Evolutionary conservation across 2,888 invertebrate species (phyloP).

Genomic region (Lepeophtheirus nordmannii): DNA sequence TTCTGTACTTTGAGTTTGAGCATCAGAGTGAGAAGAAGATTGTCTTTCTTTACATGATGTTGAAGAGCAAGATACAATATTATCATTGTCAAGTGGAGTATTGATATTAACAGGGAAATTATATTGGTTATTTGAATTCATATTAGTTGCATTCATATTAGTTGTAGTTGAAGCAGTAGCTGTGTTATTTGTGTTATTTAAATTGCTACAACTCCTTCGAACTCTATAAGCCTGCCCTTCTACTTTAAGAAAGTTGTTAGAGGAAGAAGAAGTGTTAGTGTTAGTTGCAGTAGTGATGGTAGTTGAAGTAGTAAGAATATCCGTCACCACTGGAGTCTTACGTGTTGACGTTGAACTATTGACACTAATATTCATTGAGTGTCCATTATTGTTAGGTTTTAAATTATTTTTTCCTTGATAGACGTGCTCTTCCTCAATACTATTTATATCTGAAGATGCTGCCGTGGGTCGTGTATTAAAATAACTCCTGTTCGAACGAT

Average conservation of each 20-base stretch:
- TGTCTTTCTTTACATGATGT: no score
- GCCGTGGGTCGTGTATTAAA: background rate
- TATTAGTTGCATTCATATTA: background rate
- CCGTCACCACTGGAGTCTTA: background rate
- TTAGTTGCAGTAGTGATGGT: no score
- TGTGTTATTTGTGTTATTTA: background rate
- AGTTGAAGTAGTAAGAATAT: background rate
- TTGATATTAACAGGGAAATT: no score
- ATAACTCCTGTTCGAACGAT: background rate
- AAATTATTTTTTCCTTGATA: background rate
- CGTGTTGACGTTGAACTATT: background rate
- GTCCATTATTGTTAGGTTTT: background rate
- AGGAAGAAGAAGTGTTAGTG: background rate
- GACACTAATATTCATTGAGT: background rate
- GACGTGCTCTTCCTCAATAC: background rate
- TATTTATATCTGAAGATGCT: background rate
- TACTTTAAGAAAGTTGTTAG: constrained; percentile 24
- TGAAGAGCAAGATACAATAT: no score
- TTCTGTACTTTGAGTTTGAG: constrained; percentile 21
- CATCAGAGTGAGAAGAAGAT: background rate
- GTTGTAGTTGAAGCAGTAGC: constrained; percentile 11
- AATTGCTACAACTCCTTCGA: background rate
- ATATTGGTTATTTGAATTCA: no score
- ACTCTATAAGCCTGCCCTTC: constrained; percentile 21
- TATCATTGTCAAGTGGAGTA: no score